phyloP scores from a whole-genome alignment of 37 sponge, comb jelly and placozoan genomes.

The Ephydatia muelleri region DNA sequence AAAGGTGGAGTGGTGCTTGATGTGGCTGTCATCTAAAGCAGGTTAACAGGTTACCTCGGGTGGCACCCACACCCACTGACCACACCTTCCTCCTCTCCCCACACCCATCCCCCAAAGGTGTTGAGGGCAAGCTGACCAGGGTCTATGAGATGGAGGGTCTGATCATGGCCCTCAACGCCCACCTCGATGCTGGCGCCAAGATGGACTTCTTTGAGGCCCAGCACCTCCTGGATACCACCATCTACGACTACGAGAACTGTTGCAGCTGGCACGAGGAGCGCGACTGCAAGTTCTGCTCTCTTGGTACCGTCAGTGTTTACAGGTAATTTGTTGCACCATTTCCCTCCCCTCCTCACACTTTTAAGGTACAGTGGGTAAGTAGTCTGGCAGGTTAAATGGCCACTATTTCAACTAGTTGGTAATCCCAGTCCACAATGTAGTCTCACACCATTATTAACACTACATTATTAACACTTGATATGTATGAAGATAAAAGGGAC shows the following conservation, averaged over 20 bases:
- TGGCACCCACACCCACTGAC: background rate
- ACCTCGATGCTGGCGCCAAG: conserved; percentile 17
- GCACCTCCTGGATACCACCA: conserved; percentile 46
- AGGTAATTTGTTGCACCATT: background rate
- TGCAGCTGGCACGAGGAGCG: conserved; percentile 61
- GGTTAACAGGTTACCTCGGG: background rate
- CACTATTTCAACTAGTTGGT: too few species aligned
- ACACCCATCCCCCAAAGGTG: conserved; percentile 18
- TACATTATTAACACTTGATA: too few species aligned
- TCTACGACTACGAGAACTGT: conserved; percentile 55
- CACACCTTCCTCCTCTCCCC: background rate
- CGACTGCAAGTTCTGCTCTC: conserved; percentile 62
- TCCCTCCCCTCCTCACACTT: too few species aligned
- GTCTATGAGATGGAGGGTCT: conserved; percentile 47
- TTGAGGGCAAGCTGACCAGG: conserved; percentile 8
- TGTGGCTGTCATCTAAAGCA: conserved; percentile 71
- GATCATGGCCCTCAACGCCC: conserved; percentile 13
- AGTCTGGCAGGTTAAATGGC: too few species aligned
- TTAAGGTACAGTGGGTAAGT: too few species aligned
- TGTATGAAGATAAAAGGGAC: too few species aligned
- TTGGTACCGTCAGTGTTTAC: conserved; percentile 49
- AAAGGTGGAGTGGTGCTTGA: conserved; percentile 49
- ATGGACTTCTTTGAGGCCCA: conserved; percentile 33
- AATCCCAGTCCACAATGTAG: too few species aligned
- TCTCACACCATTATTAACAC: too few species aligned